Percentiles rank a stretch among this genome's conserved stretches.
Evolutionary conservation across 2,113 vertebrate genomes (phyloP).

Genomic region (Cyprichromis sp.): DNA sequence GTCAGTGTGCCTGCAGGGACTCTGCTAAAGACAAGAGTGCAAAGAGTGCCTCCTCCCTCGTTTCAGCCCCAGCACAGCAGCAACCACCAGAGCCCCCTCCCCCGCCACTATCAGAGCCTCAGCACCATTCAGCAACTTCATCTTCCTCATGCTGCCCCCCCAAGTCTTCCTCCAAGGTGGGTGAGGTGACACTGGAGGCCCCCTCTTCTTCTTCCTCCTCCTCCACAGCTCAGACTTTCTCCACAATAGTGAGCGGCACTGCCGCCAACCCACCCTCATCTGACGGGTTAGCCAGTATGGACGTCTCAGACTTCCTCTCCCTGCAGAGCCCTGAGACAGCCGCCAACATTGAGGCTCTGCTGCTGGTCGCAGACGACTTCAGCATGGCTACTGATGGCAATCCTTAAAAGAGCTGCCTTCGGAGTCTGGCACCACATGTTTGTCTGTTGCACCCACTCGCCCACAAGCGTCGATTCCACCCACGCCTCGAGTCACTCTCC

Average conservation of each 20-base stretch:
- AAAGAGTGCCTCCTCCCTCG: slow-evolving; percentile 59
- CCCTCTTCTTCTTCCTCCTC: slow-evolving; percentile 13
- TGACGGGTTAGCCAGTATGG: slow-evolving; percentile 83
- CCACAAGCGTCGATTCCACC: slow-evolving; percentile 9
- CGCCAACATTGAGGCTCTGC: slow-evolving; percentile 82
- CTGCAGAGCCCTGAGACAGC: slow-evolving; percentile 83
- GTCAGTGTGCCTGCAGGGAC: slow-evolving; percentile 95
- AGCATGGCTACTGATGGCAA: slow-evolving; percentile 68
- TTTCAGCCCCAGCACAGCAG: slow-evolving; percentile 43
- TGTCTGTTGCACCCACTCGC: slow-evolving; percentile 25
- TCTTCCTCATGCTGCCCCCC: slow-evolving; percentile 57
- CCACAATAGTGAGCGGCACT: slow-evolving; percentile 13
- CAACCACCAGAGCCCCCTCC: slow-evolving; percentile 51
- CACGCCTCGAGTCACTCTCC: slow-evolving; percentile 21
- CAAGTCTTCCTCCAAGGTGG: slow-evolving; percentile 59
- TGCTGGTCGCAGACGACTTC: slow-evolving; percentile 84
- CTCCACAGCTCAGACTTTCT: slow-evolving; percentile 45
- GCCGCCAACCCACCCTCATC: slow-evolving; percentile 57
- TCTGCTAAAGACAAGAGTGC: slow-evolving; percentile 77
- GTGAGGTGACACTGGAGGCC: neutral
- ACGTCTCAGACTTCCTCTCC: slow-evolving; percentile 87
- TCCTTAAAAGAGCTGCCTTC: slow-evolving; percentile 57
- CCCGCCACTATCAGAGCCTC: slow-evolving; percentile 21
- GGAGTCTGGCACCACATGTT: neutral
- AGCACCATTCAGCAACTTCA: slow-evolving; percentile 33